Evolutionary conservation across 2,797 vertebrate species (phyloP).

Genomic region (Lophotriccus pileatus): DNA sequence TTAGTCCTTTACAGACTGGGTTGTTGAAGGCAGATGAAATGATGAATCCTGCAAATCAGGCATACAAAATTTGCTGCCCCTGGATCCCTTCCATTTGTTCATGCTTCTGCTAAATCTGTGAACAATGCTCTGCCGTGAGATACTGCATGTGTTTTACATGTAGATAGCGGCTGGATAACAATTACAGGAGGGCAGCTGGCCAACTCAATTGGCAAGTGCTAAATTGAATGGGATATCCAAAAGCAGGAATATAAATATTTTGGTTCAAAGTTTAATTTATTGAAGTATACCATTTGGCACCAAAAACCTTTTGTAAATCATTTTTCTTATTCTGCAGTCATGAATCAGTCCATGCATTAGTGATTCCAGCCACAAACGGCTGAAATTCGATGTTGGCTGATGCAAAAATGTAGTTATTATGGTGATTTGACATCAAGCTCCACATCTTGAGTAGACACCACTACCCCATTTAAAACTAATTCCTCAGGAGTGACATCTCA

Average conservation of each 20-base stretch:
- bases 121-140: not conserved
- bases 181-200: conserved; percentile 40
- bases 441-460: conserved; percentile 46
- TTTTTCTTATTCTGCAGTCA: conserved; percentile 38
- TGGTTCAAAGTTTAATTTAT: conserved; percentile 65
- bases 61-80: not conserved
- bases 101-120: not conserved
- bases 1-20: not conserved
- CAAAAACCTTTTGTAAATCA: conserved; percentile 14
- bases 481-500: conserved; percentile 57
- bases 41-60: not conserved
- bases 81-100: not conserved
- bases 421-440: conserved; percentile 54
- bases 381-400: conserved; percentile 47
- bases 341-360: conserved; percentile 47
- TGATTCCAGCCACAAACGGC: conserved; percentile 41
- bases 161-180: conserved; percentile 34
- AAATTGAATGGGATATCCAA: conserved; percentile 44
- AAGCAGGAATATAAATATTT: conserved; percentile 64
- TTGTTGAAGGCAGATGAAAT: not conserved
- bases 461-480: conserved; percentile 63
- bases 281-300: conserved; percentile 52
- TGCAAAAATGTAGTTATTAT: conserved; percentile 52
- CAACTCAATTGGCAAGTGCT: conserved; percentile 41
- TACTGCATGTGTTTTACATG: not conserved